Base-by-base conservation (phyloP, 2,113 vertebrate genomes). In the Antechinus stuartii region DNA sequence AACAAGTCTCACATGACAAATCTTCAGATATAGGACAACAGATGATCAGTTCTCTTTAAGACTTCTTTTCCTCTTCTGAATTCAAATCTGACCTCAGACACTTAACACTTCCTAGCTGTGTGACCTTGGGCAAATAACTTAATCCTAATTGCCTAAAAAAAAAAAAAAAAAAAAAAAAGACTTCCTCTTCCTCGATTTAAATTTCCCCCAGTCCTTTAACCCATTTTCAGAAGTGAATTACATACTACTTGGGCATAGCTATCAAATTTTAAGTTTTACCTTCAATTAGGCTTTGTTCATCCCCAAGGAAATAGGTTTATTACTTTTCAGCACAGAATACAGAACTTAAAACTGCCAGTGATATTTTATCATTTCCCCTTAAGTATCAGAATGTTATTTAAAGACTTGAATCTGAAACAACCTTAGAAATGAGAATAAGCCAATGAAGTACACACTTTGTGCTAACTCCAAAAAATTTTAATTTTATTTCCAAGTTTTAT, bases 341-440 rank as follows among this genome's bases (percentile, higher is more conserved):
- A 84, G 68, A 84, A 19, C 35, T 84, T 84, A 22, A 42, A 84
- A 84, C 19, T 84, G 68, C 68, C 68, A 19, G 16, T 12, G 57
- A 42, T 84, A 84, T 84, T 84, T 84, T 42, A 84, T 42, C 68
- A 46, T 8, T 22, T 92, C 56, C 92, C 93, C 94, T 84, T 92
- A 96, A 94, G 47, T 42, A 93, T 54, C 54, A 92, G 57, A 93
- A 92, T 23, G 24, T 46, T 92, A 94, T 95, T 91, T 27, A 57
- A 95, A 91, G 16, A 47, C 10, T 89, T 1, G 2, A 90, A 54
- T 95, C n/a, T 92, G 89, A 47, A 50, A 93, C 52, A 89, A 84
- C 46, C 19, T 54, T 91, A 11, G 90, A 93, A 68, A 91, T n/a
- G 52, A 47, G 56, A 50, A 94, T 93, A 96, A 95, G 30, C 1